phyloP scores from a whole-genome alignment of 2,797 vertebrate species.

The Alosa sapidissima region DNA sequence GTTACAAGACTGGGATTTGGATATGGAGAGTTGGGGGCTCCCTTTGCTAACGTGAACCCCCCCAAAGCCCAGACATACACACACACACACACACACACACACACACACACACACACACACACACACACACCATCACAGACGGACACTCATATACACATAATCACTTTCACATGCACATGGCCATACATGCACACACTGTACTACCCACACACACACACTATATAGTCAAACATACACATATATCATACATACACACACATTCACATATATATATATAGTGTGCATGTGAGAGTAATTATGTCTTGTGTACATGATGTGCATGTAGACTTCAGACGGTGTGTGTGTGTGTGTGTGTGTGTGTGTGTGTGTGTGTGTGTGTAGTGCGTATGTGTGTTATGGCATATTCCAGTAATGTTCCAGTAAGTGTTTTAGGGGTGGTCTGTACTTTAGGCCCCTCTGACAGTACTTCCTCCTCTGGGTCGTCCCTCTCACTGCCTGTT shows the following conservation, averaged over 20 bases:
- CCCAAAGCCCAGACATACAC: neutral
- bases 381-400: neutral
- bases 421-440: neutral
- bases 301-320: neutral
- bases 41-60: slow-evolving; percentile 9
- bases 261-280: neutral
- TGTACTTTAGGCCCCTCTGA: neutral
- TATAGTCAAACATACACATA: neutral
- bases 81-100: neutral
- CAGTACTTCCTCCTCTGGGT: too few relatives aligned
- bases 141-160: neutral
- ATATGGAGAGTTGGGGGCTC: neutral
- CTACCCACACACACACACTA: neutral
- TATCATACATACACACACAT: neutral
- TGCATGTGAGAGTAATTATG: neutral
- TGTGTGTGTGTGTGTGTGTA: neutral
- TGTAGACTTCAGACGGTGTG: neutral
- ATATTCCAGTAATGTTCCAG: too few relatives aligned
- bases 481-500: too few relatives aligned
- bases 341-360: slow-evolving; percentile 15
- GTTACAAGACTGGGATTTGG: slow-evolving; percentile 15
- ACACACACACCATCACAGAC: neutral
- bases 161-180: neutral
- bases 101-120: neutral
- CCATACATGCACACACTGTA: neutral